Base-by-base conservation (phyloP, 1,140 invertebrate genomes). In the Luehdorfia chinensis region DNA sequence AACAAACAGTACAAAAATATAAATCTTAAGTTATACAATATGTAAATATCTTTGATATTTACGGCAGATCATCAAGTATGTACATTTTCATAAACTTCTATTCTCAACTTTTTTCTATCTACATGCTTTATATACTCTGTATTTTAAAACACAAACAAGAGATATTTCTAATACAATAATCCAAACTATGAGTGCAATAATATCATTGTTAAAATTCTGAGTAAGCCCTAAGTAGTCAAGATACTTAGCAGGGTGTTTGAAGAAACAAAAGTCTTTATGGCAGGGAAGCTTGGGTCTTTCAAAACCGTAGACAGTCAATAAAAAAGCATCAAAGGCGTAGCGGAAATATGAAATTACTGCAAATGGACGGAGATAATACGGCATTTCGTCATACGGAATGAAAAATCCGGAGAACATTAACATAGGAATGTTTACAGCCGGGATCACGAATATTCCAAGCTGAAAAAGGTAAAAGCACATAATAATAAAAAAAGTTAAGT, bases 321-420 rank as follows among this genome's bases (percentile, higher is more conserved):
- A 69, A 0, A 92, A 85, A 1, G 93, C 93, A 75, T 96, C 94
- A 62, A 95, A 95, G 0, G 91, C 89, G 41, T 95, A 96, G 64
- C 94, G 90, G 55, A 95, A 94, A 69, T 94, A 95, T 13, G 94
- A 95, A 1, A 94, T 72, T 50, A 90, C 87, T 13, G 93, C 91
- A 2, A 96, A 80, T 55, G 91, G 92, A 32, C 90, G 89, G 36
- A 97, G 81, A 59, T 93, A 95, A 1, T 72, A 59, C 0, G 94
- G 91, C 37, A 96, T 90, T 47, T 95, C 94, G 7, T 89, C 84
- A 65, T 96, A 90, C 34, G 92, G 93, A 8, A 96, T 90, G 73
- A 96, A 96, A 78, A 96, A 97, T 25, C 95, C 95, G 0, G 92
- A 92, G 69, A 94, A 96, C 36, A 97, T 88, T 28, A 96, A 77